Evolutionary conservation across 2,888 invertebrate species (phyloP).

Genomic region (Suillia variegata): DNA sequence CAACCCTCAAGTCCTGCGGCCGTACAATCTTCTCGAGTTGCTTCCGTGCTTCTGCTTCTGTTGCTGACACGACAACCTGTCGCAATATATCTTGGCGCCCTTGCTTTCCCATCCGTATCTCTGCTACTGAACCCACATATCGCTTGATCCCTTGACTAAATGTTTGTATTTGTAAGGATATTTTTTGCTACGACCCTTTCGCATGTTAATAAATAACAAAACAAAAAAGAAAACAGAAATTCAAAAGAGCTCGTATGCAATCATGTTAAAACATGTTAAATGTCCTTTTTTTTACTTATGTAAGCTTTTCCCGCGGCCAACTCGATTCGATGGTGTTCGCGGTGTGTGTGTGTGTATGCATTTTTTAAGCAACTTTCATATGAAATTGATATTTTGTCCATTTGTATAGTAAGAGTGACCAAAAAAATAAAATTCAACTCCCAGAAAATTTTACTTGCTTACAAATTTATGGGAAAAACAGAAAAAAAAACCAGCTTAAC

Average conservation of each 20-base stretch:
- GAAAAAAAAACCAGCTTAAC: too few species aligned
- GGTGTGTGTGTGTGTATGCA: not conserved
- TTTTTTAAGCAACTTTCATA: too few species aligned
- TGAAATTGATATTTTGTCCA: too few species aligned
- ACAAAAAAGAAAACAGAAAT: too few species aligned
- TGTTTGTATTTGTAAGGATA: constrained; percentile 2
- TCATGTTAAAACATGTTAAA: not conserved
- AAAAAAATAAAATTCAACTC: too few species aligned
- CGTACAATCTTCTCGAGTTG: too few species aligned
- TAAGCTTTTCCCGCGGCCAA: not conserved
- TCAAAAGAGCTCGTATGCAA: not conserved
- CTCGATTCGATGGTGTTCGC: not conserved
- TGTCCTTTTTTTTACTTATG: not conserved
- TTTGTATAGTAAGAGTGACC: too few species aligned
- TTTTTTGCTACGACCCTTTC: constrained; percentile 7
- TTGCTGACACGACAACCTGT: not conserved
- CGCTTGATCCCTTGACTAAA: not conserved
- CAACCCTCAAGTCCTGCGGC: too few species aligned
- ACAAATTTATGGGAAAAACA: too few species aligned
- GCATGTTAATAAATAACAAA: too few species aligned
- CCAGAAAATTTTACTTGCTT: too few species aligned
- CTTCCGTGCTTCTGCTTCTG: too few species aligned
- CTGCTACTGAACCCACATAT: not conserved
- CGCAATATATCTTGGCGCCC: constrained; percentile 11
- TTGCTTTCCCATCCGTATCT: not conserved